Conservation (phyloP, 2,888 invertebrate genomes). For the Drosophila nr. medialis region DNA sequence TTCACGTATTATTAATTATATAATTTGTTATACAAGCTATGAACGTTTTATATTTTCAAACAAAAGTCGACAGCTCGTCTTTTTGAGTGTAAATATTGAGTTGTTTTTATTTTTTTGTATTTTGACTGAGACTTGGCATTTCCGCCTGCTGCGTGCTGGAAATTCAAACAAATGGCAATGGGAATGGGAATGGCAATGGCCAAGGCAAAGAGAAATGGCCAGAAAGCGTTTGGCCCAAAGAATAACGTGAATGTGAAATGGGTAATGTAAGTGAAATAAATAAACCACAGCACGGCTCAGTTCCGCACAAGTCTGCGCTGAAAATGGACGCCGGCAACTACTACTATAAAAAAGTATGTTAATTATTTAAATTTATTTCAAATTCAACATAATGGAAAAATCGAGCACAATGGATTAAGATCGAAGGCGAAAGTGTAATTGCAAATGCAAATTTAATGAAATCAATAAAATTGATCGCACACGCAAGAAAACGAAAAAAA, state of each 20-base stretch:
- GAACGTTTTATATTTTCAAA: neutral
- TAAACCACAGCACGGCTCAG: slow-evolving; percentile 57
- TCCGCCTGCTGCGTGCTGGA: slow-evolving; percentile 45
- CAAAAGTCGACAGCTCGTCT: neutral
- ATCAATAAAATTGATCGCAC: slow-evolving; percentile 72
- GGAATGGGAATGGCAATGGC: slow-evolving; percentile 24
- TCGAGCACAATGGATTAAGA: slow-evolving; percentile 15
- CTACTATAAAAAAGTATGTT: slow-evolving; percentile 70
- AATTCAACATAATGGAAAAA: slow-evolving; percentile 28
- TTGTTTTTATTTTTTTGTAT: neutral
- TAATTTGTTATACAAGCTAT: neutral
- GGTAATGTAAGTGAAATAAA: slow-evolving; percentile 56
- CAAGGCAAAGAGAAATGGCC: slow-evolving; percentile 65
- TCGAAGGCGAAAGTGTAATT: slow-evolving; percentile 13
- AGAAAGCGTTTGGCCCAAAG: slow-evolving; percentile 20
- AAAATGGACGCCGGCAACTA: slow-evolving; percentile 71
- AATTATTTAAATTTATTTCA: slow-evolving; percentile 14
- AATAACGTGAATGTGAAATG: slow-evolving; percentile 34
- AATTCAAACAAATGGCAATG: slow-evolving; percentile 44
- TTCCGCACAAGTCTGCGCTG: slow-evolving; percentile 67
- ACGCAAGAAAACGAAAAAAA: slow-evolving; percentile 21
- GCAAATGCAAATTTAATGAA: slow-evolving; percentile 36
- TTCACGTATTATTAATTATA: neutral
- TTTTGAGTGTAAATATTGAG: slow-evolving; percentile 31
- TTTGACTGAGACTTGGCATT: slow-evolving; percentile 30